Evolutionary conservation across 2,888 invertebrate species (phyloP), one percentile per base, ranked within the genome.

Genomic region (Tinea trinotella): DNA sequence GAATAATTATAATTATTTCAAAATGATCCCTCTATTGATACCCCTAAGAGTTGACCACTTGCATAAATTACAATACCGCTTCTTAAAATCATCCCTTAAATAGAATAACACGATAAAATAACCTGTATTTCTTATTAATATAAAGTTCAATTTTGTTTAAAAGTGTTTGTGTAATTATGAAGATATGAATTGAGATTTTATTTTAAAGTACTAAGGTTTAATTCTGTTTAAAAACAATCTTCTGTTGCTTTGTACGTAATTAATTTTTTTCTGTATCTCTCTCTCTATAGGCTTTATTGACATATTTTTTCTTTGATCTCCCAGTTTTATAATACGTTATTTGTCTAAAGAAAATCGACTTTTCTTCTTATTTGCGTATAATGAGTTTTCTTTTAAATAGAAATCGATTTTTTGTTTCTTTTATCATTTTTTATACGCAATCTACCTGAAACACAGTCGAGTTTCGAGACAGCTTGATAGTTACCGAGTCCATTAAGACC

Each of bases 301-400:
- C 40, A 40, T 40, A 13, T 40, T 35, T 35, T 15, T 30, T 2
- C 40, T 40, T 40, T 40, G 40, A 40, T 40, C 13, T 13, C 13
- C n/a, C n/a, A n/a, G 30, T 7, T 40, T 40, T 40, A 40, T 40
- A 15, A 40, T 40, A 40, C 40, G 13, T 40, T 40, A 40, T 40
- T 40, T 40, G 40, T 40, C 40, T 40, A 13, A 6, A 7, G 24
- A 4, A 40, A 40, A 15, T 30, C 30, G 30, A 7, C 30, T 12
- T 40, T 13, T 40, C 40, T 40, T 13, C 40, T 40, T 15, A 7
- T 40, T 12, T 2, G n/a, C 13, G 40, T 40, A 40, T 40, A 40
- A 40, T 40, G 40, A 40, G 40, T 7, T 40, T 40, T 24, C 9
- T 24, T 24, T 40, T 40, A 6, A 40, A 40, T 40, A n/a, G 40